Evolutionary conservation across 35 echinoderm and acorn worm species (phyloP).

Genomic region (Lytechinus pictus): DNA sequence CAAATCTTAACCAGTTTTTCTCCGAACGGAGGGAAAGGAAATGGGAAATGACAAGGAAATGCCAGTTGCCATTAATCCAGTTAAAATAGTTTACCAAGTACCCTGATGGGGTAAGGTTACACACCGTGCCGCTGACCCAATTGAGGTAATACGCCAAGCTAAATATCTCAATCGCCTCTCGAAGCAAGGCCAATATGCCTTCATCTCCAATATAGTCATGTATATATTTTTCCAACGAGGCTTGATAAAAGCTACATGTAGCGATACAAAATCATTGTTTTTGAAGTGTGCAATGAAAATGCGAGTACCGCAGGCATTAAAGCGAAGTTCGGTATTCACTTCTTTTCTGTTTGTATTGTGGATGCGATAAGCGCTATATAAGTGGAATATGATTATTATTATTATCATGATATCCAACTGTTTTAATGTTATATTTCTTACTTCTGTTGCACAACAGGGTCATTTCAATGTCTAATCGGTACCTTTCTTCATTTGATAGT

Average conservation of each 20-base stretch:
- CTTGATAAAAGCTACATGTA: neutral
- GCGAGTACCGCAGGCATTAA: too few species aligned
- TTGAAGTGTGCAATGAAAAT: neutral
- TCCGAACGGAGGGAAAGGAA: neutral
- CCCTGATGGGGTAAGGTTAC: neutral
- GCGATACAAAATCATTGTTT: neutral
- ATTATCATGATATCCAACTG: too few species aligned
- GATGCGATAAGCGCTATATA: too few species aligned
- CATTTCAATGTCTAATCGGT: too few species aligned
- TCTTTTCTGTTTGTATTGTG: too few species aligned
- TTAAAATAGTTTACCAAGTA: constrained; percentile 14
- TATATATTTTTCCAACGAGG: neutral
- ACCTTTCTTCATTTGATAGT: too few species aligned
- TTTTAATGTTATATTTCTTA: too few species aligned
- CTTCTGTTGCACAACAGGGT: too few species aligned
- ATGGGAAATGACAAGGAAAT: neutral
- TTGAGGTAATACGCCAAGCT: neutral
- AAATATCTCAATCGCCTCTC: neutral
- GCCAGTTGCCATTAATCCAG: neutral
- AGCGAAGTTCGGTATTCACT: too few species aligned
- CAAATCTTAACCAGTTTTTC: neutral
- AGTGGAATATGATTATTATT: too few species aligned
- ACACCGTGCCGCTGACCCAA: neutral
- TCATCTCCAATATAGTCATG: neutral
- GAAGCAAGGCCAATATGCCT: neutral